Base-by-base conservation (phyloP, 2,888 invertebrate species). In the Diabrotica balteata region DNA sequence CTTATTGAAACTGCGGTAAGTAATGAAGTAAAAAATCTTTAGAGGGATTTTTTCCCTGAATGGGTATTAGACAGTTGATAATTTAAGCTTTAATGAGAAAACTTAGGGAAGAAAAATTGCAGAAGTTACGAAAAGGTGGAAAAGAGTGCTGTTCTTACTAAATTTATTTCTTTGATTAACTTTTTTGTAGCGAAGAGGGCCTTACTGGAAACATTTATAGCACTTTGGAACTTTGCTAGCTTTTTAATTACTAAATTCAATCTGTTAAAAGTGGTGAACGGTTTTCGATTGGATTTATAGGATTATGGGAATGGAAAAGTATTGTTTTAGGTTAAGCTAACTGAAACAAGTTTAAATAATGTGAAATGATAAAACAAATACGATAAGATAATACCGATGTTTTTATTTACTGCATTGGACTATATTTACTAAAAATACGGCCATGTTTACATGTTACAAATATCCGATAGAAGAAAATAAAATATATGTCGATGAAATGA, bases 111-210 rank as follows among this genome's bases (percentile, higher is more conserved):
- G 79, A 79, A 80, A 79, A 79, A 79, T 78, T 75, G 78, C 77
- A 72, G 74, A 79, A 80, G 78, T 79, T 79, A 72, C 72, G 77
- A 75, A 78, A 79, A 79, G 79, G 79, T 78, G 76, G 75, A 73
- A 75, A 77, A 75, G 73, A 72, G 76, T 76, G 76, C 69, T 76
- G 76, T 64, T 68, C 77, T 74, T 72, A 76, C 73, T 72, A 77
- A 79, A 80, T 79, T 79, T 79, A 80, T 80, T 80, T 79, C 78
- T 78, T 79, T 80, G 79, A 80, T 80, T 80, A 80, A 79, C 78
- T 78, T 78, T 78, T 78, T 79, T 68, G 7, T 46, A 62, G 58
- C 66, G 66, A 45, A 68, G 71, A 72, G 67, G 68, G 67, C 69
- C 72, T 73, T 69, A 70, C 67, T 66, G 72, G 66, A 74, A 75